Percentiles rank a stretch among this genome's conserved stretches.
Evolutionary conservation across 2,797 vertebrate genomes (phyloP).

Genomic region (Sebastes melanostomus): DNA sequence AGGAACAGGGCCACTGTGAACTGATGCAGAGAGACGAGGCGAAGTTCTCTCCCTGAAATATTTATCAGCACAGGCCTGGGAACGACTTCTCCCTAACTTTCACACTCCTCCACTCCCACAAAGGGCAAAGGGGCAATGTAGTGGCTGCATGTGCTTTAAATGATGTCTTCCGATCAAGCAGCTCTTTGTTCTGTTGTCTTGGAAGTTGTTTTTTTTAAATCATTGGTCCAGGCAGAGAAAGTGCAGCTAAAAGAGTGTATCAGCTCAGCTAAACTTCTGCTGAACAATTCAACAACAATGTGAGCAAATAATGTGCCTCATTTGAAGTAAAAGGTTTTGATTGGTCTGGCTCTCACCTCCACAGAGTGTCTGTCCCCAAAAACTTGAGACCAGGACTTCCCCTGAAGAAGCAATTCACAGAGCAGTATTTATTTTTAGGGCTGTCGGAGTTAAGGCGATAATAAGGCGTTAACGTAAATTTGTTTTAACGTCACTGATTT

Average conservation of each 20-base stretch:
- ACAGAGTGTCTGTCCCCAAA: background rate
- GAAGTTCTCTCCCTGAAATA: conserved; percentile 72
- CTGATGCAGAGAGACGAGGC: conserved; percentile 74
- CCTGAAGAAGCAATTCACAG: background rate
- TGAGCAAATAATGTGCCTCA: conserved; percentile 15
- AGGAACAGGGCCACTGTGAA: conserved; percentile 48
- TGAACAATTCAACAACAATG: background rate
- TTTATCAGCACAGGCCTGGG: conserved; percentile 60
- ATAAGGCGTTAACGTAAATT: no score
- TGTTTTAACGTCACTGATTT: no score
- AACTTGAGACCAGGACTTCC: background rate
- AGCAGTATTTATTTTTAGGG: background rate
- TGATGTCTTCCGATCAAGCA: conserved; percentile 47
- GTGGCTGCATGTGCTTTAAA: conserved; percentile 48
- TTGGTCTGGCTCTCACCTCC: background rate
- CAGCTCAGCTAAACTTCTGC: background rate
- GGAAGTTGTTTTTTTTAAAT: background rate
- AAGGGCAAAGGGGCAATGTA: conserved; percentile 49
- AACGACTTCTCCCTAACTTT: conserved; percentile 62
- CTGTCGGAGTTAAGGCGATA: background rate
- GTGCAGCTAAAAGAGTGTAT: background rate
- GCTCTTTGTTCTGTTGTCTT: background rate
- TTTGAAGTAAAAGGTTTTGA: conserved; percentile 17
- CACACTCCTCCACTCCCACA: conserved; percentile 40
- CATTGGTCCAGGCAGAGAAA: conserved; percentile 19